A percentile compares a stretch with the other conserved stretches of the same genome.
phyloP scores from a whole-genome alignment of 2,113 vertebrate genomes.

The Sinocyclocheilus rhinocerous region DNA sequence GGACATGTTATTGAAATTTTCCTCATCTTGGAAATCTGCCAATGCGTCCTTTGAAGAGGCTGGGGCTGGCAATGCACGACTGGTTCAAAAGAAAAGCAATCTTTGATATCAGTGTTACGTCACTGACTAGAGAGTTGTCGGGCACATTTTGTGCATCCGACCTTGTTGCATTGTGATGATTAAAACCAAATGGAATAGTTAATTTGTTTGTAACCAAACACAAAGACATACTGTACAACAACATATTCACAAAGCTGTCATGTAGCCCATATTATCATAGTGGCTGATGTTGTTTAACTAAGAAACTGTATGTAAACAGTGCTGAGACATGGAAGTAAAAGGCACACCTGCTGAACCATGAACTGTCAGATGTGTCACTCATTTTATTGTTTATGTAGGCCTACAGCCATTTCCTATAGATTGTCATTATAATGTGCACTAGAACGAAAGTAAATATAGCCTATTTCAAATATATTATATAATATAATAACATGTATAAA shows the following conservation, averaged over 20 bases:
- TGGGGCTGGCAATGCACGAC: background rate
- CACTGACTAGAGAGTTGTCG: background rate
- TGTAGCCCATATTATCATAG: conserved; percentile 3
- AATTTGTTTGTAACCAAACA: background rate
- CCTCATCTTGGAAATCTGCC: conserved; percentile 10
- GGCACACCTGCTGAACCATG: conserved; percentile 31
- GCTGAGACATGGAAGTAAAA: conserved; percentile 44
- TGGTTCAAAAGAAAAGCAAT: conserved; percentile 38
- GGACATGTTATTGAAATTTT: background rate
- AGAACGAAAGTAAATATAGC: background rate
- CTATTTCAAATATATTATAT: background rate
- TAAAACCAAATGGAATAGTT: background rate
- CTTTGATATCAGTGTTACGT: conserved; percentile 16
- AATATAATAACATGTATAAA: background rate
- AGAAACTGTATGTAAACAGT: conserved; percentile 41
- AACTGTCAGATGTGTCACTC: conserved; percentile 7
- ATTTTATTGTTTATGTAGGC: background rate
- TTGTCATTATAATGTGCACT: background rate
- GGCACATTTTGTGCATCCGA: background rate
- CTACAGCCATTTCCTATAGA: background rate
- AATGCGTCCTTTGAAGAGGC: background rate
- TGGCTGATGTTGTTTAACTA: conserved; percentile 21
- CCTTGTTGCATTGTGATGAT: background rate
- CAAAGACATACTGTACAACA: background rate
- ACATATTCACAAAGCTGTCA: conserved; percentile 37